These are phyloP conservation scores for Mesitornis unicolor DNA, from an alignment of 2,113 vertebrate species.

Conservation along the genomic window DNA sequence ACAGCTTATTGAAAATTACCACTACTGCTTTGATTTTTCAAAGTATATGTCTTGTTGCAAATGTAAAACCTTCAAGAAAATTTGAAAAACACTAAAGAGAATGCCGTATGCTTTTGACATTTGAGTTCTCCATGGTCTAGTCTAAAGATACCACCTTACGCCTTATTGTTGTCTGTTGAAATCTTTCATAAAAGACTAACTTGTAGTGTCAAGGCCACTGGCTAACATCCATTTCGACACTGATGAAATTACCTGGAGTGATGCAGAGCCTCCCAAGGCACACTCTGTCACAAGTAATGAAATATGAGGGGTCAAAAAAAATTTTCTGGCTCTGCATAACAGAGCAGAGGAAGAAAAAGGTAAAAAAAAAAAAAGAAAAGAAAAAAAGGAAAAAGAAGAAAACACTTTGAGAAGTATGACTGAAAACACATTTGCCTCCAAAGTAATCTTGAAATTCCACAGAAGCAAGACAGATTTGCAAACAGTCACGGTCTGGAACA, in stretches of 20 bases:
- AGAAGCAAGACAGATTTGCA: not conserved
- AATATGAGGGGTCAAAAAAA: slow-evolving; percentile 21
- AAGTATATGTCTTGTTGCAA: not conserved
- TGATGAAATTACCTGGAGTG: slow-evolving; percentile 65
- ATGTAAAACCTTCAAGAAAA: slow-evolving; percentile 27
- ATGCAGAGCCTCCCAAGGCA: not conserved
- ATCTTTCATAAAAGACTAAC: slow-evolving; percentile 63
- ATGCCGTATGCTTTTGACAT: not conserved
- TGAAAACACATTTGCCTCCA: not conserved
- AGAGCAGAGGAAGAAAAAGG: not conserved
- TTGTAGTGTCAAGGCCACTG: slow-evolving; percentile 58
- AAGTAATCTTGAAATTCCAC: not conserved
- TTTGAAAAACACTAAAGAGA: not conserved
- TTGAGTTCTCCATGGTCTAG: not conserved
- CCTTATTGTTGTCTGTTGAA: slow-evolving; percentile 55
- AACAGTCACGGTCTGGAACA: not conserved
- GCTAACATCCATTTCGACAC: slow-evolving; percentile 59
- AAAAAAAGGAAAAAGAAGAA: not conserved
- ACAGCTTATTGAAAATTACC: not conserved
- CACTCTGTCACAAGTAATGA: slow-evolving; percentile 53
- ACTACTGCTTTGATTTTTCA: slow-evolving; percentile 27
- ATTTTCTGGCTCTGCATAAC: not conserved
- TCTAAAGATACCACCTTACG: not conserved
- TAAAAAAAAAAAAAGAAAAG: not conserved
- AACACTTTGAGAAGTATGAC: not conserved